A percentile compares a stretch with the other conserved stretches of the same genome.
phyloP scores from a whole-genome alignment of 1,140 invertebrate species.

The Diprion similis region DNA sequence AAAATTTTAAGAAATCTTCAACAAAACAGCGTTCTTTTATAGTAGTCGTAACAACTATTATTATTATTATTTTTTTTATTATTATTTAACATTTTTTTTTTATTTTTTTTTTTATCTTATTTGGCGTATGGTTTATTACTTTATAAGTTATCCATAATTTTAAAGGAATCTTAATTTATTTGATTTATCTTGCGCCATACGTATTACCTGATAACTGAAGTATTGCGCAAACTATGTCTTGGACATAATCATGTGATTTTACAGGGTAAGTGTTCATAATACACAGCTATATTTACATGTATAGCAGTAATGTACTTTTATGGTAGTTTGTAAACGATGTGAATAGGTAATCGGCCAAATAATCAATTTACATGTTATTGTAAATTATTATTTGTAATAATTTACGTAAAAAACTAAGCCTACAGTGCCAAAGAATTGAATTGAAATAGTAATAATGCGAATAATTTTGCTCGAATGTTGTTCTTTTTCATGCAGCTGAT shows the following conservation, averaged over 20 bases:
- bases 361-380: neutral
- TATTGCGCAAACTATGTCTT: neutral
- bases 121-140: neutral
- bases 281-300: slow-evolving; percentile 2
- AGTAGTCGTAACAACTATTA: neutral
- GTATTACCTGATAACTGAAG: neutral
- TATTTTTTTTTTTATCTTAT: neutral
- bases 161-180: neutral
- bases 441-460: no score
- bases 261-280: slow-evolving; percentile 5
- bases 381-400: neutral
- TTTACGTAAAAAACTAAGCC: no score
- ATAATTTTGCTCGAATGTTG: no score
- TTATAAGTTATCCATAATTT: neutral
- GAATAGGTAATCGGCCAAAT: neutral
- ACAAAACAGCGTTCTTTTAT: neutral
- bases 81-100: neutral
- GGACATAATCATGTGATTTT: slow-evolving; percentile 6
- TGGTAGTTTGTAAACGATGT: neutral
- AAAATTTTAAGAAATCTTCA: neutral
- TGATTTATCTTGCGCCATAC: neutral
- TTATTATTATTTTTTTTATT: neutral
- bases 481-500: no score
- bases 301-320: neutral
- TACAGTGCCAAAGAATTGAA: no score